A percentile compares a stretch with the other conserved stretches of the same genome.
Conservation (phyloP, 1,140 invertebrate genomes). For the Artemia franciscana region DNA sequence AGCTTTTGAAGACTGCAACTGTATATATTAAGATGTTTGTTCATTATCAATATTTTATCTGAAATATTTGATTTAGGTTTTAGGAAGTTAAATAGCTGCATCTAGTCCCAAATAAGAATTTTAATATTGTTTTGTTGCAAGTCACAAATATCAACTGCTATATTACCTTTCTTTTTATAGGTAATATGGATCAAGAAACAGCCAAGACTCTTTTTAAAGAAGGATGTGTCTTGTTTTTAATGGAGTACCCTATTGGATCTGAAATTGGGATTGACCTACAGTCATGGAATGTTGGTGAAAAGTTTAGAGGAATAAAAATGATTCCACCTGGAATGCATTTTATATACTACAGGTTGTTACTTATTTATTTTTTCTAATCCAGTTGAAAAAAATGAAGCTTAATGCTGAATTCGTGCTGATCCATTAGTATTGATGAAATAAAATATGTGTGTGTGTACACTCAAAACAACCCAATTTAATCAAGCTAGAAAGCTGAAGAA, state of each 20-base stretch:
- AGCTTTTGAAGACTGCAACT: no score
- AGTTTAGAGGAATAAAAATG: conserved; percentile 93
- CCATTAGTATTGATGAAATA: conserved; percentile 1
- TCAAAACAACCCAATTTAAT: no score
- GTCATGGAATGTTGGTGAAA: conserved; percentile 70
- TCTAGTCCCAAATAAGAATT: no score
- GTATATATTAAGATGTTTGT: no score
- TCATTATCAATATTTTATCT: no score
- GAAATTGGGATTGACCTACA: conserved; percentile 94
- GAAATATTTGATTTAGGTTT: no score
- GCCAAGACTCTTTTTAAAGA: conserved; percentile 52
- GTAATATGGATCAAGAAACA: conserved; percentile 48
- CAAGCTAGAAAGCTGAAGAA: no score
- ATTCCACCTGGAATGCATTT: conserved; percentile 92
- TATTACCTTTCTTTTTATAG: neutral
- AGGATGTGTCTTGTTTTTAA: conserved; percentile 54
- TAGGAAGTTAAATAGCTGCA: no score
- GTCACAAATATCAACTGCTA: no score
- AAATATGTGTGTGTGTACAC: no score
- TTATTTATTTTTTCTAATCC: neutral
- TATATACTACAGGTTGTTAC: conserved; percentile 53
- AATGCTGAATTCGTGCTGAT: neutral
- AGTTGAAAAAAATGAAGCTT: neutral
- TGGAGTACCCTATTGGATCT: conserved; percentile 59
- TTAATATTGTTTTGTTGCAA: no score